These are phyloP conservation scores for Cyanoliseus patagonus DNA, from an alignment of 2,113 vertebrate genomes.

Conservation along the genomic window DNA sequence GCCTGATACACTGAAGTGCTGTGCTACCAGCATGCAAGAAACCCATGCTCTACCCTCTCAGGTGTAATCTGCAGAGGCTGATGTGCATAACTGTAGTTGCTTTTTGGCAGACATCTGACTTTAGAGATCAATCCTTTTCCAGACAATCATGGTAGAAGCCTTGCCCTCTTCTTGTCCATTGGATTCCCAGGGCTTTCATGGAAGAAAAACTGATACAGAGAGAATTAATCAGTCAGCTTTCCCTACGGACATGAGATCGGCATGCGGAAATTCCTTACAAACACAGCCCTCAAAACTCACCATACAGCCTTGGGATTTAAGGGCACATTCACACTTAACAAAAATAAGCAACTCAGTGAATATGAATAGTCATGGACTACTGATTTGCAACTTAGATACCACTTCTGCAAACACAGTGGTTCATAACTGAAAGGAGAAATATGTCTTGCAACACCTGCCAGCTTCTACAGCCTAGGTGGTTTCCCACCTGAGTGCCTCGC, in stretches of 20 bases:
- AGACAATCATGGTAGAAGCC: accelerated
- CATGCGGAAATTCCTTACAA: neutral
- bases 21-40: neutral
- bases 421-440: slow-evolving; percentile 27
- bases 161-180: neutral
- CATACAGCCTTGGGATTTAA: neutral
- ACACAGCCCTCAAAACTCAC: neutral
- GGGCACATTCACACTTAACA: neutral
- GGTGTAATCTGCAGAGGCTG: neutral
- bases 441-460: slow-evolving; percentile 1
- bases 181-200: neutral
- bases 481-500: neutral
- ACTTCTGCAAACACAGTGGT: slow-evolving; percentile 11
- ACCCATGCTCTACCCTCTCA: accelerated
- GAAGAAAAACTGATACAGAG: neutral
- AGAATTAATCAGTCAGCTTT: neutral
- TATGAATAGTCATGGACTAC: neutral
- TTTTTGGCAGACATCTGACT: neutral
- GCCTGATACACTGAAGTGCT: neutral
- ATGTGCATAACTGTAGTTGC: neutral
- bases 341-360: neutral
- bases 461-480: neutral
- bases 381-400: neutral
- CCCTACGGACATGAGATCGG: neutral
- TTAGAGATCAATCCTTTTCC: neutral